Conservation (phyloP, 2,797 vertebrate genomes). For the Stomatorhinus walkeri region DNA sequence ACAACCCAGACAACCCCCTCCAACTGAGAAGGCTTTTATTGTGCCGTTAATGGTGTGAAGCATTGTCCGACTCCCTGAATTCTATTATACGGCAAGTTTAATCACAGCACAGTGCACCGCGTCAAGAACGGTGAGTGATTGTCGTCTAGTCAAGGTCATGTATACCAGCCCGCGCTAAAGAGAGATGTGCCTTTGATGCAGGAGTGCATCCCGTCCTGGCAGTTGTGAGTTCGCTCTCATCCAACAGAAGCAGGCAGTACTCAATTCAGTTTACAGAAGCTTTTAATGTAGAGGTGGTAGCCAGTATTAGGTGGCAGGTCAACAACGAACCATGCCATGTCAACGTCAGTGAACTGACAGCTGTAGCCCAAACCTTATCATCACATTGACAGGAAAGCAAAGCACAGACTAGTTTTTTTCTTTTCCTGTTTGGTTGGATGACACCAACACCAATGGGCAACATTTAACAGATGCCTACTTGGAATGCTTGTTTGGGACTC, state of each 20-base stretch:
- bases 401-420: conserved; percentile 11
- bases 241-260: background rate
- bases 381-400: conserved; percentile 24
- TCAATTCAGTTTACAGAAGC: background rate
- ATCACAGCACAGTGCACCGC: background rate
- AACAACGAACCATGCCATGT: background rate
- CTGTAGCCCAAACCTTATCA: conserved; percentile 22
- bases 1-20: background rate
- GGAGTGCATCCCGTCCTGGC: background rate
- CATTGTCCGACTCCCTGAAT: background rate
- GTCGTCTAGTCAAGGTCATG: background rate
- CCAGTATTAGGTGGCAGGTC: background rate
- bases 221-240: background rate
- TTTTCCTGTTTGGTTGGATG: conserved; percentile 12
- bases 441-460: conserved; percentile 34
- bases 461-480: conserved; percentile 33
- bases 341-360: conserved; percentile 20
- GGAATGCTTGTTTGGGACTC: conserved; percentile 23
- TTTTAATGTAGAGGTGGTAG: background rate
- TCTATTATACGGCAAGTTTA: conserved; percentile 1
- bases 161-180: background rate
- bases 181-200: background rate
- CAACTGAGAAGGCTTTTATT: background rate
- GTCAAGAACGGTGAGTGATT: background rate
- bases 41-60: background rate